These are phyloP conservation scores for Cephalopholis sonnerati DNA, from an alignment of 2,113 vertebrate species.

Conservation along the genomic window DNA sequence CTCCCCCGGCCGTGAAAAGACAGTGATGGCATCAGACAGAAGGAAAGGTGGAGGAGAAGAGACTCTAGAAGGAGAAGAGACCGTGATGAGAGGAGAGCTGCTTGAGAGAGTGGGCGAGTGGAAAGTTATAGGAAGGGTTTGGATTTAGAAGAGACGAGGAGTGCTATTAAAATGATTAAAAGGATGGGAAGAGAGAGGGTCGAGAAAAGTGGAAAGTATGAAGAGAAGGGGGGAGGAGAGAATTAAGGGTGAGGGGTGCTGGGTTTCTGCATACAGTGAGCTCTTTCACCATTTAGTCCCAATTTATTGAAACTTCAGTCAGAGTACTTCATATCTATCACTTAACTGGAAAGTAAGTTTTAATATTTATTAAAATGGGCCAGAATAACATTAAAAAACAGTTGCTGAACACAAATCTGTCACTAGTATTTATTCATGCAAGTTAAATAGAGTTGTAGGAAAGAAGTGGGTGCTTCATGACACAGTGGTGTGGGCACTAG, in stretches of 20 bases:
- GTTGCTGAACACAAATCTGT: neutral
- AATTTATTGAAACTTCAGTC: neutral
- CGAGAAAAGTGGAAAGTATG: slow-evolving; percentile 33
- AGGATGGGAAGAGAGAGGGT: slow-evolving; percentile 30
- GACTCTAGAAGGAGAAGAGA: slow-evolving; percentile 25
- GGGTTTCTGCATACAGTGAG: neutral
- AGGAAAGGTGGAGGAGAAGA: slow-evolving; percentile 34
- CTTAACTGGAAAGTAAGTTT: neutral
- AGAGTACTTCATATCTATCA: neutral
- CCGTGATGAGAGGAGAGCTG: slow-evolving; percentile 44
- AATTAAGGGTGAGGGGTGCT: neutral
- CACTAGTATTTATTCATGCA: neutral
- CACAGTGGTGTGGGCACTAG: neutral
- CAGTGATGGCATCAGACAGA: neutral
- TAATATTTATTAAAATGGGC: neutral
- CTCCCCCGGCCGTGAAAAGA: slow-evolving; percentile 41
- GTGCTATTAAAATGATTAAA: slow-evolving; percentile 74
- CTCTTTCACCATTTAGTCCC: slow-evolving; percentile 29
- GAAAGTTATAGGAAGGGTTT: slow-evolving; percentile 52
- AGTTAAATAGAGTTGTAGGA: neutral
- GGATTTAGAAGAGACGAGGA: slow-evolving; percentile 45
- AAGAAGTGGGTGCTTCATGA: neutral
- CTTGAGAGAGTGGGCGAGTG: slow-evolving; percentile 42
- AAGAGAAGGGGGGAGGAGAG: neutral
- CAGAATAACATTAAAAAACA: neutral